A percentile compares a stretch with the other conserved stretches of the same genome.
phyloP scores from a whole-genome alignment of 2,888 invertebrate species.

The Folsomia manolachei region DNA sequence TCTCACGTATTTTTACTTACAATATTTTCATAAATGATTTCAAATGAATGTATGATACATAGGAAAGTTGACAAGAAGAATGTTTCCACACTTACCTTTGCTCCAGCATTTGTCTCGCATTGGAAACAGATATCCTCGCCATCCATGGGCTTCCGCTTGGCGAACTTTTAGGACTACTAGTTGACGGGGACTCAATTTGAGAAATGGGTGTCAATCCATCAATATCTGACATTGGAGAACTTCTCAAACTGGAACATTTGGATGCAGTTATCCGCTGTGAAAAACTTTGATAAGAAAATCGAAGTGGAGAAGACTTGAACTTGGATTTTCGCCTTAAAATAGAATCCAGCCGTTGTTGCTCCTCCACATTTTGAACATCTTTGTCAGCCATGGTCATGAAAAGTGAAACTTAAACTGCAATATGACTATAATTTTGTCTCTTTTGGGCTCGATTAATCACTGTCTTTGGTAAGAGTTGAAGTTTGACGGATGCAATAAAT shows the following conservation, averaged over 20 bases:
- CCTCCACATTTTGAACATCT: background rate
- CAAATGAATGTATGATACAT: too few relatives aligned
- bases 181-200: constrained; percentile 12
- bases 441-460: background rate
- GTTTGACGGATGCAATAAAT: too few relatives aligned
- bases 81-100: background rate
- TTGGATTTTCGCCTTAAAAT: constrained; percentile 15
- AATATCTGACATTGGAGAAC: constrained; percentile 5
- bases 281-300: constrained; percentile 28
- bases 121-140: constrained; percentile 9
- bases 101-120: background rate
- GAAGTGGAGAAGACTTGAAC: constrained; percentile 24
- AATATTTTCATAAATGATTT: too few relatives aligned
- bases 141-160: constrained; percentile 26
- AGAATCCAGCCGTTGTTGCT: constrained; percentile 3
- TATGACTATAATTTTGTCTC: constrained; percentile 1
- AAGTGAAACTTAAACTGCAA: background rate
- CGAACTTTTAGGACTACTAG: constrained; percentile 19
- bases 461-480: too few relatives aligned
- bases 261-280: constrained; percentile 18
- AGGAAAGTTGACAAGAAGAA: too few relatives aligned
- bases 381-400: constrained; percentile 17
- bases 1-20: too few relatives aligned
- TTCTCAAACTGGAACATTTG: constrained; percentile 6
- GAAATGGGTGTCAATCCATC: background rate